phyloP scores from a whole-genome alignment of 2,797 vertebrate genomes.

The Amblyopsis hoosieri region DNA sequence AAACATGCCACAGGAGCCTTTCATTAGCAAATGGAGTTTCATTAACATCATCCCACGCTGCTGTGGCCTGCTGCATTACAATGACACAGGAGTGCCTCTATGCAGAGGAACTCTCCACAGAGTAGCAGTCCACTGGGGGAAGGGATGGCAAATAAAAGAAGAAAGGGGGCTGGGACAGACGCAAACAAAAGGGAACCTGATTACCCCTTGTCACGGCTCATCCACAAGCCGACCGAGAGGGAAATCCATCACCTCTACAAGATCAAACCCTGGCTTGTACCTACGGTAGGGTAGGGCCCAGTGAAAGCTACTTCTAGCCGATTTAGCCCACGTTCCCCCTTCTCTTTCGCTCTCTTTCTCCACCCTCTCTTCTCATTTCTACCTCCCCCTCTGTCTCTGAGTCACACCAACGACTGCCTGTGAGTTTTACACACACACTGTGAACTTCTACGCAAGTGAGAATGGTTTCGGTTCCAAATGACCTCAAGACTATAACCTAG shows the following conservation, averaged over 20 bases:
- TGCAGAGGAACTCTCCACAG: conserved; percentile 68
- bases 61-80: conserved; percentile 72
- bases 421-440: conserved; percentile 74
- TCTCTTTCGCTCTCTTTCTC: conserved; percentile 8
- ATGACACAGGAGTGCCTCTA: conserved; percentile 75
- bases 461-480: conserved; percentile 67
- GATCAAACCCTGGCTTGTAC: conserved; percentile 72
- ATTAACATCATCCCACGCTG: conserved; percentile 78
- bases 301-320: conserved; percentile 69
- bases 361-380: conserved; percentile 42
- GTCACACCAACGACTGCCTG: conserved; percentile 63
- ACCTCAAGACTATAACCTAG: conserved; percentile 65
- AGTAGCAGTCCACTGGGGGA: conserved; percentile 62
- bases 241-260: conserved; percentile 74
- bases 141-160: conserved; percentile 45
- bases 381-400: conserved; percentile 44
- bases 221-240: conserved; percentile 67
- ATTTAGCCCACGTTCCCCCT: conserved; percentile 42
- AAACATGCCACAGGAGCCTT: conserved; percentile 73
- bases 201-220: conserved; percentile 74
- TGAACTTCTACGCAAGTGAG: conserved; percentile 74
- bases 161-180: conserved; percentile 11
- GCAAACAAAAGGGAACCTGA: conserved; percentile 74
- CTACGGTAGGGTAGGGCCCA: conserved; percentile 59
- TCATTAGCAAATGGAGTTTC: conserved; percentile 79